Base-by-base conservation (phyloP, 2,797 vertebrate genomes). In the Trachurus trachurus region DNA sequence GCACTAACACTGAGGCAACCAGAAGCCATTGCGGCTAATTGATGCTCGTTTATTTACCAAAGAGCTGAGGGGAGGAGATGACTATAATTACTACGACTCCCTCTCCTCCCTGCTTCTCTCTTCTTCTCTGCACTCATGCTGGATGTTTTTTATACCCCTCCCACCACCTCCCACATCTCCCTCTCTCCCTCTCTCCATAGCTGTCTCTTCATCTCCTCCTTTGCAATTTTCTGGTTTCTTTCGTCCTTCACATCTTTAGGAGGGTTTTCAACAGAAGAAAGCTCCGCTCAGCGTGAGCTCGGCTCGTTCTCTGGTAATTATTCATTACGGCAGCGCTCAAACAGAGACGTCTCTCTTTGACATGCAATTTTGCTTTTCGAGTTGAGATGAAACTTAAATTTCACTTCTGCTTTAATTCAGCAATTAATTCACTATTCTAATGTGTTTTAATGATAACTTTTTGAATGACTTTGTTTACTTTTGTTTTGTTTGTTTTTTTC, bases 11-110 rank as follows among this genome's bases (percentile, higher is more conserved):
- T 22, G 66, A 85, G 68, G 78, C 79, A 66, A 86, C 75, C 81
- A 71, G 77, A 87, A 86, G 66, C 84, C 69, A 72, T 81, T 52
- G 52, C 79, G 73, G 72, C 71, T 90, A 89, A 88, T 85, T 88
- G 87, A 83, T 78, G 75, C 82, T 87, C 31, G 1, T 87, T 92
- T 81, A 90, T 90, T 86, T 87, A 86, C 73, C 81, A 82, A 87
- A 85, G 74, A 87, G 74, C 69, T 78, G 63, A 86, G 69, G 44
- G 79, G 83, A 87, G 78, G 81, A 74, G 76, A 83, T 59, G 74
- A 75, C 40, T 69, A 54, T 84, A 87, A 93, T 90, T 84, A 87
- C 76, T 45, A 40, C 3, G 12, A 58, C 71, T 84, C 66, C 47
- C 13, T 75, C 34, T 70, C 71, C 58, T 72, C 66, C 45, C 16